Conservation (phyloP, 2,113 vertebrate genomes). For the Phoxinus phoxinus region DNA sequence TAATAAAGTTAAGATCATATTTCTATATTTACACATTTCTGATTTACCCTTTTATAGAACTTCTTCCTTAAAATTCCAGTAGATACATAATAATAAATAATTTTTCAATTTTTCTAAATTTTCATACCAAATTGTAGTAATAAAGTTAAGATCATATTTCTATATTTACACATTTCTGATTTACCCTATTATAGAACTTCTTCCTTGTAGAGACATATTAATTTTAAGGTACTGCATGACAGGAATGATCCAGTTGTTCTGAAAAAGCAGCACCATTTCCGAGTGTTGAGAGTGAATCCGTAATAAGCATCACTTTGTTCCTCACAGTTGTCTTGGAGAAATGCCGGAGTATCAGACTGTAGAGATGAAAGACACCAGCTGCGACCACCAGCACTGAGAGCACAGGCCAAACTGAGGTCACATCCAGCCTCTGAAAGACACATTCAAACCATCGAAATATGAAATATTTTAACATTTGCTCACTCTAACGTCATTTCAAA, state of each 20-base stretch:
- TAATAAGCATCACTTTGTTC: constrained; percentile 93
- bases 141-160: background rate
- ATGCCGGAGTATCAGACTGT: constrained; percentile 76
- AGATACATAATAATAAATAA: background rate
- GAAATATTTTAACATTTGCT: background rate
- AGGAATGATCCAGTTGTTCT: background rate
- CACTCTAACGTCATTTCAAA: background rate
- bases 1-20: background rate
- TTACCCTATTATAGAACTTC: background rate
- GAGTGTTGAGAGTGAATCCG: constrained; percentile 86
- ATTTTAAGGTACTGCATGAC: background rate
- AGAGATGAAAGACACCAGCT: constrained; percentile 87
- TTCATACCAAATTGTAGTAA: background rate
- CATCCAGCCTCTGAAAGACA: constrained; percentile 75
- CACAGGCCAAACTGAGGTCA: constrained; percentile 76
- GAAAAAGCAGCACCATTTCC: constrained; percentile 83
- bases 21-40: background rate
- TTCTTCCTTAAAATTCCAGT: background rate
- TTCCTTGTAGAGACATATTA: background rate
- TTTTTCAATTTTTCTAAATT: too few relatives aligned
- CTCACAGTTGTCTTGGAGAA: constrained; percentile 86
- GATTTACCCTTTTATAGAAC: background rate
- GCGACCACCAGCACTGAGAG: constrained; percentile 81
- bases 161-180: background rate
- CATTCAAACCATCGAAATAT: background rate